phyloP scores from a whole-genome alignment of 2,797 vertebrate genomes.

The Poecile montanus region DNA sequence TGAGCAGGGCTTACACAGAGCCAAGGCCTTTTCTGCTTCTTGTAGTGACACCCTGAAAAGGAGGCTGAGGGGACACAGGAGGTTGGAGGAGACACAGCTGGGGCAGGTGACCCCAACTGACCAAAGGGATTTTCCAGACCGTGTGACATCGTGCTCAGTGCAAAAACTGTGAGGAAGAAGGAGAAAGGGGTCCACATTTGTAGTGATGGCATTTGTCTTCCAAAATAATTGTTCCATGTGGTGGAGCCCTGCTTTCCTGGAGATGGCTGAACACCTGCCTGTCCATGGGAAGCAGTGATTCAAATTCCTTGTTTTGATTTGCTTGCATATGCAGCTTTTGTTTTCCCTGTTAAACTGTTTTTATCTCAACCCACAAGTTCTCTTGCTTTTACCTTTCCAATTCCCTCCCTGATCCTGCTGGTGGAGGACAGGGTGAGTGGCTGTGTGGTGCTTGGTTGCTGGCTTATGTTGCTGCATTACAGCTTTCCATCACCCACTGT shows the following conservation, averaged over 20 bases:
- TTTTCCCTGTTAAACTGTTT: not conserved
- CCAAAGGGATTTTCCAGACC: not conserved
- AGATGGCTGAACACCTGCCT: not conserved
- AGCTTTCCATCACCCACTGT: not conserved
- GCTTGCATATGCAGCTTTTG: not conserved
- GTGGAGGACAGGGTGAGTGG: no score
- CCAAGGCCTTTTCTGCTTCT: not conserved
- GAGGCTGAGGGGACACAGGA: not conserved
- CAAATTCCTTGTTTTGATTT: not conserved
- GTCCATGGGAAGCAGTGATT: not conserved
- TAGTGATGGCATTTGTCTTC: fast-evolving
- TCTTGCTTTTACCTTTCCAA: not conserved
- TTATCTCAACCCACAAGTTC: not conserved
- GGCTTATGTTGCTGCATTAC: not conserved
- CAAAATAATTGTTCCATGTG: fast-evolving
- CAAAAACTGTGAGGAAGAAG: not conserved
- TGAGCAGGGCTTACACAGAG: not conserved
- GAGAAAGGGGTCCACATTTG: fast-evolving
- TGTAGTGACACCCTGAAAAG: no score
- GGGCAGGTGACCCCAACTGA: no score
- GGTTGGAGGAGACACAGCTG: not conserved
- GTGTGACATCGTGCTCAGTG: not conserved
- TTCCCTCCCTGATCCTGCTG: not conserved
- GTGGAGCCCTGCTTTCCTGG: not conserved
- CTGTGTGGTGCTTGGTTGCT: not conserved